These are phyloP conservation scores for Calameuta filiformis DNA, from an alignment of 2,888 invertebrate species.

Conservation along the genomic window DNA sequence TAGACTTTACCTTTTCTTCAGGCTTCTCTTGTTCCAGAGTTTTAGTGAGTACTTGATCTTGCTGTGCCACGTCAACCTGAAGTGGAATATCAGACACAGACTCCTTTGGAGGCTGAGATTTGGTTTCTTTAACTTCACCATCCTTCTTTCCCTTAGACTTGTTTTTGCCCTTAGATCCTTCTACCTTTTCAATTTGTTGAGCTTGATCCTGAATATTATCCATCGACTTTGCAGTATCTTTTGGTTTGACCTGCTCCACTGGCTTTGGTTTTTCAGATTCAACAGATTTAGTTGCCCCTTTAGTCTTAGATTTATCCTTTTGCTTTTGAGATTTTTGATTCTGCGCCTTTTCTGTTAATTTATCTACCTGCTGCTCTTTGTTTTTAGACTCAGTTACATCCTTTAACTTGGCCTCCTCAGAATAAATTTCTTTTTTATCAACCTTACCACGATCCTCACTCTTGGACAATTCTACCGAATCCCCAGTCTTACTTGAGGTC, in stretches of 20 bases:
- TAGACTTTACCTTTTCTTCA: slow-evolving; percentile 18
- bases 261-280: slow-evolving; percentile 10
- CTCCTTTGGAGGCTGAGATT: neutral
- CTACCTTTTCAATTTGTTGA: neutral
- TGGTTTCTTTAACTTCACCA: neutral
- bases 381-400: neutral
- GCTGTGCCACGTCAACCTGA: neutral
- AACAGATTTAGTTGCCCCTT: neutral
- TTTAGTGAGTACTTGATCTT: neutral
- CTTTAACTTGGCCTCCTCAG: slow-evolving; percentile 4
- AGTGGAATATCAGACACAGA: neutral
- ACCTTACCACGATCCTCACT: neutral
- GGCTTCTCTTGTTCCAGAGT: neutral
- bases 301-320: neutral
- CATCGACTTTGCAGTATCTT: neutral
- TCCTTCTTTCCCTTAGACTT: slow-evolving; percentile 13
- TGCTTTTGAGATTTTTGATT: slow-evolving; percentile 4
- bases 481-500: neutral
- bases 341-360: neutral
- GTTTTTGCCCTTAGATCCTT: slow-evolving; percentile 17
- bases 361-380: slow-evolving; percentile 3
- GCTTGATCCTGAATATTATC: neutral
- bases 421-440: slow-evolving; percentile 8
- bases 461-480: slow-evolving; percentile 9
- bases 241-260: slow-evolving; percentile 11